Base-by-base conservation (phyloP, 2,888 invertebrate genomes). In the Spilarctia lutea region DNA sequence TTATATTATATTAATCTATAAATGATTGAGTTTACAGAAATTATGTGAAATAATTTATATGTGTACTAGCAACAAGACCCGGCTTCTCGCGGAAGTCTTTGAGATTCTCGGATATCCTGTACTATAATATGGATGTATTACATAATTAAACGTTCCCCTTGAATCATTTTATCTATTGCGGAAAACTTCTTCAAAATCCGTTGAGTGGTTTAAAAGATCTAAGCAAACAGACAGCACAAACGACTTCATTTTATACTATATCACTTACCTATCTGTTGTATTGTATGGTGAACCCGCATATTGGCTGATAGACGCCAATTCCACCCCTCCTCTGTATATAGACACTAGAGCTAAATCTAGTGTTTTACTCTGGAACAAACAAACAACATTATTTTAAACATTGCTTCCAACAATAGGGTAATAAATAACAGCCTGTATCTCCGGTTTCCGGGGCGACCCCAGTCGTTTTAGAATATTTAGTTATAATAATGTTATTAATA, bases 281-380 rank as follows among this genome's bases (percentile, higher is more conserved):
- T 96, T 96, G 88, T 96, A 96, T 11, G 96, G 96, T 76, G 96
- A 96, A 11, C 96, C 96, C 3, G 93, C 93, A 89, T 96, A 96
- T 69, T 95, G 95, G 79, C 96, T 96, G 81, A 96, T 92, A 0
- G 94, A 93, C 0, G 96, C 96, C 79, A 96, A 87, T 71, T 95
- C 93, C 39, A 96, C 90, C 1, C 96, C 96, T 3, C 96, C 96
- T 88, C 96, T 94, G 88, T 96, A 96, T 86, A 96, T 96, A 27
- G 96, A 96, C 83, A 96, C 96, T 84, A 96, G 92, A 77, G 96
- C 96, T 87, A 96, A 92, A 82, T 96, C 96, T 86, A 96, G 90
- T 70, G 96, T 96, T 86, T 96, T 96, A 77, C 93, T 95, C 96
- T 96, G 94, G 82, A 95, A 96, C 91, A 93, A 93, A 85, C 30